Percentiles rank a stretch among this genome's conserved stretches.
Evolutionary conservation across 1,140 invertebrate genomes (phyloP).

Genomic region (Drosophila arizonae): DNA sequence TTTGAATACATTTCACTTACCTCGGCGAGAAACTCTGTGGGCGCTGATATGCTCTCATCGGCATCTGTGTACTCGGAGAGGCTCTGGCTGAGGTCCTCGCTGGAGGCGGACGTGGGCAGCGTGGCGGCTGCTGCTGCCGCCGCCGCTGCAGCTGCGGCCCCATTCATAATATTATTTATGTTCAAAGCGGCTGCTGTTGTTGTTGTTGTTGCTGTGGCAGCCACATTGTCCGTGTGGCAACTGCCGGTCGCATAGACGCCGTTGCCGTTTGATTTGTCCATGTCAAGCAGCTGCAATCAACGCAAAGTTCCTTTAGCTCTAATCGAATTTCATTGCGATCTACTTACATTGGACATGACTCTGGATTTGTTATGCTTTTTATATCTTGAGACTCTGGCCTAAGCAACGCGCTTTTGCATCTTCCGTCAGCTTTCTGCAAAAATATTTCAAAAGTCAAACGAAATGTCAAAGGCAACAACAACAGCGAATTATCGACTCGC

Average conservation of each 20-base stretch:
- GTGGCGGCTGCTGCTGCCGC: slow-evolving; percentile 55
- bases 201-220: slow-evolving; percentile 43
- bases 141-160: slow-evolving; percentile 57
- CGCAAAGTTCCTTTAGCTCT: background rate
- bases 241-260: slow-evolving; percentile 64
- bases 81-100: slow-evolving; percentile 82
- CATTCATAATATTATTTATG: slow-evolving; percentile 68
- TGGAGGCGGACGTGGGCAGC: slow-evolving; percentile 76
- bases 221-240: slow-evolving; percentile 57
- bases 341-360: slow-evolving; percentile 67
- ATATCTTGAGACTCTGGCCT: slow-evolving; percentile 9
- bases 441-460: slow-evolving; percentile 19
- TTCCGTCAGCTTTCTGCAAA: slow-evolving; percentile 31
- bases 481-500: slow-evolving; percentile 3
- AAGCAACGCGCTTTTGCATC: slow-evolving; percentile 54
- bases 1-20: slow-evolving; percentile 80
- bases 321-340: background rate
- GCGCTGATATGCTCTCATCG: slow-evolving; percentile 87
- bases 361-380: background rate
- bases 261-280: slow-evolving; percentile 82
- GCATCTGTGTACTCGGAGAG: slow-evolving; percentile 87
- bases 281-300: slow-evolving; percentile 61
- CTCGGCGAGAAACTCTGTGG: slow-evolving; percentile 89
- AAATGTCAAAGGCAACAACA: no score
- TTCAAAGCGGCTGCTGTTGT: slow-evolving; percentile 3